Conservation (phyloP, 2,113 vertebrate species). For the Chloroceryle aenea region DNA sequence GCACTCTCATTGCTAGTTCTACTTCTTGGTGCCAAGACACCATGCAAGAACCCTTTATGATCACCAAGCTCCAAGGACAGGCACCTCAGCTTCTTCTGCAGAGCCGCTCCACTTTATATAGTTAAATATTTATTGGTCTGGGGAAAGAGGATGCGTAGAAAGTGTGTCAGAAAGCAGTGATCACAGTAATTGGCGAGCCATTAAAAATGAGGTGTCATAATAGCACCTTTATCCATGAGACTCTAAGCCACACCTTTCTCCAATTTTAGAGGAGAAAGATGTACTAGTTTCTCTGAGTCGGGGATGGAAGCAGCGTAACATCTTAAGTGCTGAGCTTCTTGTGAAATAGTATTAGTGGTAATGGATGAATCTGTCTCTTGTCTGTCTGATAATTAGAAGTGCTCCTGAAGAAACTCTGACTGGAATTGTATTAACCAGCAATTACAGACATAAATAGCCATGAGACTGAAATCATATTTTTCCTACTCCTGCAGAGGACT, state of each 20-base stretch:
- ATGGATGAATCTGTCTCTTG: constrained; percentile 19
- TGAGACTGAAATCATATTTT: neutral
- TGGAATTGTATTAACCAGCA: constrained; percentile 10
- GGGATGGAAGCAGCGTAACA: neutral
- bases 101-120: neutral
- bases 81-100: neutral
- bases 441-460: constrained; percentile 6
- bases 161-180: neutral
- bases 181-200: neutral
- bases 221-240: accelerated
- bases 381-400: neutral
- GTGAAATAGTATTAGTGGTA: neutral
- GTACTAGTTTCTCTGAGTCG: neutral
- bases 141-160: neutral
- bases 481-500: neutral
- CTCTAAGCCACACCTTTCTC: neutral
- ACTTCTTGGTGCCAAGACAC: neutral
- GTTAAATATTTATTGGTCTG: neutral
- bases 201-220: neutral
- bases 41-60: neutral
- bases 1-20: neutral
- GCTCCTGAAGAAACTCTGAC: neutral
- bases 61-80: accelerated
- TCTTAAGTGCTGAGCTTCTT: neutral
- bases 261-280: neutral